These are phyloP conservation scores for Rafetus swinhoei DNA, from an alignment of 2,113 vertebrate genomes.

Conservation along the genomic window DNA sequence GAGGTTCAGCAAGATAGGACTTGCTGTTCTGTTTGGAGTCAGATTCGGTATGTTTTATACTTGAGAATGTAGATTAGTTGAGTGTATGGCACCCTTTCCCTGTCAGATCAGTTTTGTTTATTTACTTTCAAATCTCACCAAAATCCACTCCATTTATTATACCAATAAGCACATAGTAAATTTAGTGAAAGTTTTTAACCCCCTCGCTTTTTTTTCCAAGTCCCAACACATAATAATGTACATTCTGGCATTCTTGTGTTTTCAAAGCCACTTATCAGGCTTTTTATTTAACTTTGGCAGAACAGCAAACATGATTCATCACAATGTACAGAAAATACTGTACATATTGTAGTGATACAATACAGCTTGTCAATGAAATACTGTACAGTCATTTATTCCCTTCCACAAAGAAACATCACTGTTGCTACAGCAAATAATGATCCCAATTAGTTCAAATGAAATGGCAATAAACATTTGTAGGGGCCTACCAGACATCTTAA, in stretches of 20 bases:
- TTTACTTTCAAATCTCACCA: background rate
- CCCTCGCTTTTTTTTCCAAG: background rate
- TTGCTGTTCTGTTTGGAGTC: constrained; percentile 11
- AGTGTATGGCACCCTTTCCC: background rate
- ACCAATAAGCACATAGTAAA: constrained; percentile 33
- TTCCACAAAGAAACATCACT: constrained; percentile 22
- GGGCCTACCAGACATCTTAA: background rate
- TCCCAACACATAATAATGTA: background rate
- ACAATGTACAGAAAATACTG: background rate
- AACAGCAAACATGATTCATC: constrained; percentile 11
- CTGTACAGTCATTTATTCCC: background rate
- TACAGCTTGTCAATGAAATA: constrained; percentile 16
- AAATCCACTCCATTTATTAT: constrained; percentile 40
- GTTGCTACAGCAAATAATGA: background rate
- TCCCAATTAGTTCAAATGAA: background rate
- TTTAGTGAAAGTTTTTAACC: background rate
- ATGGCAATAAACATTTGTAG: background rate
- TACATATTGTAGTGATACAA: constrained; percentile 2
- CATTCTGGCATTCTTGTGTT: constrained; percentile 40
- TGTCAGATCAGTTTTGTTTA: constrained; percentile 23
- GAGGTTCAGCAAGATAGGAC: background rate
- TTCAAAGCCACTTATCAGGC: constrained; percentile 20
- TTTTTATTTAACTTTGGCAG: constrained; percentile 11
- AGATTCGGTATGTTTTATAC: constrained; percentile 31
- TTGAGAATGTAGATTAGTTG: constrained; percentile 29